These are phyloP conservation scores for Trichogramma pretiosum DNA, from an alignment of 1,140 invertebrate species.

Conservation along the genomic window DNA sequence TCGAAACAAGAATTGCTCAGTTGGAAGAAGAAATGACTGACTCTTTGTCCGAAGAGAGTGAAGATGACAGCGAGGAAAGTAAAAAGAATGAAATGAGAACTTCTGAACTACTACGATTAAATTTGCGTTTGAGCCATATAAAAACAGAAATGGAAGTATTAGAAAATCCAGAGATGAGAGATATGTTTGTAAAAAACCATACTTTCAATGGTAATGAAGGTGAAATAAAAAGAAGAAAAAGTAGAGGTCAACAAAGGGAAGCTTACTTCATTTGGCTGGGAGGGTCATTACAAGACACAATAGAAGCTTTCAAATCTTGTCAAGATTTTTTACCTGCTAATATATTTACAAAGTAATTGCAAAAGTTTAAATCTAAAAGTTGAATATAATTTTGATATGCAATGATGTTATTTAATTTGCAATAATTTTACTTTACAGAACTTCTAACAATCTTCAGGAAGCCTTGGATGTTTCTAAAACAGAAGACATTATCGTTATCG, in stretches of 20 bases:
- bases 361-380: too few species aligned
- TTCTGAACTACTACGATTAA: slow-evolving; percentile 46
- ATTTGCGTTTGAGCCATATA: slow-evolving; percentile 51
- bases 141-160: slow-evolving; percentile 53
- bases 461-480: slow-evolving; percentile 41
- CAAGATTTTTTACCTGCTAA: slow-evolving; percentile 34
- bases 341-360: slow-evolving; percentile 34
- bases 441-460: slow-evolving; percentile 37
- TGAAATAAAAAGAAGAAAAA: slow-evolving; percentile 24
- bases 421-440: slow-evolving; percentile 25
- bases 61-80: slow-evolving; percentile 20
- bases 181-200: slow-evolving; percentile 37
- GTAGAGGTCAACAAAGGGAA: slow-evolving; percentile 22
- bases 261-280: slow-evolving; percentile 48
- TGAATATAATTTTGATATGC: not conserved
- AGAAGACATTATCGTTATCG: slow-evolving; percentile 42
- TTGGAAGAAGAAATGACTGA: slow-evolving; percentile 45
- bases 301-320: slow-evolving; percentile 39
- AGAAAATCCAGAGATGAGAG: slow-evolving; percentile 51
- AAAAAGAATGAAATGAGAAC: slow-evolving; percentile 31
- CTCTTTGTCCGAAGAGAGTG: slow-evolving; percentile 30
- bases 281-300: slow-evolving; percentile 39
- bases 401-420: not conserved
- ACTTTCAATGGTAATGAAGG: slow-evolving; percentile 25
- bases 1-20: slow-evolving; percentile 44